Base-by-base conservation (phyloP, 2,888 invertebrate genomes). In the Amorpha juglandis region DNA sequence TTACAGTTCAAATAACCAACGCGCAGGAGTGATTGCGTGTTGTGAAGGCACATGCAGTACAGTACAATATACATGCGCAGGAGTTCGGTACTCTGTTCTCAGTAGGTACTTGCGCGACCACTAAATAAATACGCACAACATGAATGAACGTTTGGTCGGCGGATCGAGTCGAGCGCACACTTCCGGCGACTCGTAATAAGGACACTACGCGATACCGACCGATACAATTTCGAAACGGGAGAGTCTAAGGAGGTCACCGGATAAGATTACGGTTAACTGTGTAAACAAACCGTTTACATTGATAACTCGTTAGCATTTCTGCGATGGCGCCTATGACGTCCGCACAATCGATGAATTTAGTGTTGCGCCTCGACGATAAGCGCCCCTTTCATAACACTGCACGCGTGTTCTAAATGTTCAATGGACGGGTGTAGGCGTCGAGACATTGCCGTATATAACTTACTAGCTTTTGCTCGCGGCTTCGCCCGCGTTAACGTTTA, bases 281-380 rank as follows among this genome's bases (percentile, higher is more conserved):
- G 91, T 92, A 92, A 92, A 92, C 91, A 92, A 90, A 90, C 90
- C 89, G 91, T 90, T 90, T 90, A 91, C 89, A 88, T 90, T 91
- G 91, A 92, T 93, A 92, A 90, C 88, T 90, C 80, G 86, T 85
- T 88, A 87, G 88, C 82, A 86, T 88, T 91, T 90, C 87, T 91
- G 90, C 91, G 86, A 84, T 84, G 90, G 88, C 91, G 90, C 90
- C 90, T 86, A 78, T 88, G 88, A 88, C 87, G 88, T 80, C 73
- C 77, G 63, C 71, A 78, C 75, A 79, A 83, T 82, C 82, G 80
- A 81, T 77, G 79, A 77, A 78, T 79, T 80, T 78, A 75, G 77
- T 79, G 45, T 47, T 53, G 27, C 52, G 63, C 52, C 76, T 74
- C 75, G 75, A 76, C 73, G 88, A 89, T 89, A 89, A 88, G 83